Base-by-base conservation (phyloP, 2,888 invertebrate genomes). In the Germaria angustata region DNA sequence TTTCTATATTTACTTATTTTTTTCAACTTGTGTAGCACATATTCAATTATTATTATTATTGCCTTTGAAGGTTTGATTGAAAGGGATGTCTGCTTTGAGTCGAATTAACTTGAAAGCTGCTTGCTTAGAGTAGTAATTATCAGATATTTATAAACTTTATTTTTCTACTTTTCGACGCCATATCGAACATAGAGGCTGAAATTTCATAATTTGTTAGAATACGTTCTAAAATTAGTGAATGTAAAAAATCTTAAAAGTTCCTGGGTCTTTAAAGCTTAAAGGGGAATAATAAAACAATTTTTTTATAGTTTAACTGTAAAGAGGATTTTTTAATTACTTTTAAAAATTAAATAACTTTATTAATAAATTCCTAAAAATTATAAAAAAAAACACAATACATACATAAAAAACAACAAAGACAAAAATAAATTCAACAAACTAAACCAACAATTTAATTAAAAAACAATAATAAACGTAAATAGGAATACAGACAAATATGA, bases 341-440 rank as follows among this genome's bases (percentile, higher is more conserved):
- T 63, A 66, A 39, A 80, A 80, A 77, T 66, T 66, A 76, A 81
- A 68, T 61, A 81, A 81, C 75, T 77, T 81, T 77, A 81, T 81
- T 81, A 34, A 77, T 77, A 61, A 66, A 71, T 22, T 51, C 49
- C 71, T 77, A 66, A 68, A 63, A 66, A 55, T 24, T 66, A 66
- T 57, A 65, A 57, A 76, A 32, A 53, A 55, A 17, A 39, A 36
- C 32, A 34, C 28, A 34, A 49, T 20, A 2, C 59, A n/a, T 61
- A 44, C 53, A 61, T 28, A 66, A 57, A 75, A 49, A 28, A 63
- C 53, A 65, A 73, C 20, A 61, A 11, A 9, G 46, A 9, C 28
- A 51, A 46, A 44, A 53, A 75, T 32, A 80, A 46, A 41, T 53
- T 68, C 20, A 59, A 68, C 66, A 80, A 63, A 80, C 66, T 76